phyloP scores from a whole-genome alignment of 1,140 invertebrate species.

The Delia radicum region DNA sequence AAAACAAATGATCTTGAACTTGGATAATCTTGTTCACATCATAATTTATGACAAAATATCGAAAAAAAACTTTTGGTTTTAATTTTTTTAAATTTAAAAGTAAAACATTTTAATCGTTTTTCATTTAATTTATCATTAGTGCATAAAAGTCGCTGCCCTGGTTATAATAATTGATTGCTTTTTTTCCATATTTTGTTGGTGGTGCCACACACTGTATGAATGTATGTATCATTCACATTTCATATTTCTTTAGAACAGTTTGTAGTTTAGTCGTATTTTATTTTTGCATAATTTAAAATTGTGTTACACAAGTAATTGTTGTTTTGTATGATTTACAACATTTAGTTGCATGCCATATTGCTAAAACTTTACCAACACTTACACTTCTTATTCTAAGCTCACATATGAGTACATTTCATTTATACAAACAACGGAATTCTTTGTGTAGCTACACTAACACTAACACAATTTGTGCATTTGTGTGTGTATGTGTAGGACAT shows the following conservation, averaged over 20 bases:
- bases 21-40: too few relatives aligned
- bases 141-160: too few relatives aligned
- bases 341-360: not conserved
- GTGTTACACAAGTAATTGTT: conserved; percentile 14
- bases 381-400: not conserved
- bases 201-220: not conserved
- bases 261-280: not conserved
- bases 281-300: conserved; percentile 10
- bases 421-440: conserved; percentile 48
- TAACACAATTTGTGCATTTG: too few relatives aligned
- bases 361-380: not conserved
- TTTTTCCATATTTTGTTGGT: not conserved
- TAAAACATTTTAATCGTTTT: too few relatives aligned
- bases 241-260: not conserved
- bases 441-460: conserved; percentile 49
- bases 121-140: too few relatives aligned
- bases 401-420: conserved; percentile 48
- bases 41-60: too few relatives aligned
- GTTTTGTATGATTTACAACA: conserved; percentile 18
- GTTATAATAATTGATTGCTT: not conserved
- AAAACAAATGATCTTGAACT: too few relatives aligned
- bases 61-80: too few relatives aligned
- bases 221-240: too few relatives aligned
- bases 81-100: too few relatives aligned
- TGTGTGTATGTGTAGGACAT: conserved; percentile 48